Evolutionary conservation across 2,113 vertebrate species (phyloP).

Genomic region (Heterocephalus glaber): DNA sequence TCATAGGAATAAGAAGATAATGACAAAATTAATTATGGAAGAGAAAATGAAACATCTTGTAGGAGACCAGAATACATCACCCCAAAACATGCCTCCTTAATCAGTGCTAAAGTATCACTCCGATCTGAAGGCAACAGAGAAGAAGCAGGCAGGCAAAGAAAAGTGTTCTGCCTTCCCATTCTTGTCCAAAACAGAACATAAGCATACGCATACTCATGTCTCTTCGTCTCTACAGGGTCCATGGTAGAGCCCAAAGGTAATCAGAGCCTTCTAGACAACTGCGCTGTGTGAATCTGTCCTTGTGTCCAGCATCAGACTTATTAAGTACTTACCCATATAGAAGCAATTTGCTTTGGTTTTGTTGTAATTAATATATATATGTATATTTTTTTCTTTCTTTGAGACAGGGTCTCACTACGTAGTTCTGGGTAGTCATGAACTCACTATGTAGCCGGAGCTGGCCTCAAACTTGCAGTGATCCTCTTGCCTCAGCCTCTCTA

Average conservation of each 20-base stretch:
- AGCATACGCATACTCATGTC: too few relatives aligned
- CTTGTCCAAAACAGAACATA: neutral
- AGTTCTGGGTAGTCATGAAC: neutral
- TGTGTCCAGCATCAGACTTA: neutral
- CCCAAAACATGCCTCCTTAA: neutral
- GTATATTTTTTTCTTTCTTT: neutral
- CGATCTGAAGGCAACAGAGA: neutral
- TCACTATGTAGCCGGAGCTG: neutral
- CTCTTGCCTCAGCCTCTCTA: neutral
- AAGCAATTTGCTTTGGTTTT: neutral
- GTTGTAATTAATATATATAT: neutral
- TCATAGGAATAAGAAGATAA: constrained; percentile 73
- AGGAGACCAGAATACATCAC: neutral
- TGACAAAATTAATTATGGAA: constrained; percentile 54
- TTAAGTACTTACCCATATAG: neutral
- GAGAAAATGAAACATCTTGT: neutral
- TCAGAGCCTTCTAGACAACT: neutral
- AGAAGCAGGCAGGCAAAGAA: neutral
- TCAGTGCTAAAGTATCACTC: neutral
- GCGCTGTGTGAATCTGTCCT: neutral
- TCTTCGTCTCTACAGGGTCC: neutral
- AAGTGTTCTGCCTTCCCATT: neutral
- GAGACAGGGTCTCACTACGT: neutral
- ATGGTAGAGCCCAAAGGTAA: neutral
- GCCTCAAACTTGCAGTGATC: neutral